A percentile compares a stretch with the other conserved stretches of the same genome.
Conservation (phyloP, 2,888 invertebrate genomes). For the Pristionchus maxplancki region DNA sequence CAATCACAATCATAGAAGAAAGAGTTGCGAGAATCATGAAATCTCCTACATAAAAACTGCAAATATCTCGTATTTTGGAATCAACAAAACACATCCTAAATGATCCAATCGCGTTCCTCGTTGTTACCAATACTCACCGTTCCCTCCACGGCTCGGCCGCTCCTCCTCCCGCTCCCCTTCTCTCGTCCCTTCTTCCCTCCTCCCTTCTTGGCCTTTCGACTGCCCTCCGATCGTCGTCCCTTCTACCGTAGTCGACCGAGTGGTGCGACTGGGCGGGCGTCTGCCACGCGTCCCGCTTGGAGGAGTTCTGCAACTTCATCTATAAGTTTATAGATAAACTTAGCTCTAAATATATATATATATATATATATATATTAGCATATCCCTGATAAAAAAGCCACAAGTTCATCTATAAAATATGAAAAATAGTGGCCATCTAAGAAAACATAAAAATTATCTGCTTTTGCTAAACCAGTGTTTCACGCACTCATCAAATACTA, state of each 20-base stretch:
- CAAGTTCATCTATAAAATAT: not conserved
- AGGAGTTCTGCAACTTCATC: not conserved
- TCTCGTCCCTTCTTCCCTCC: not conserved
- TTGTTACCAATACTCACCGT: no score
- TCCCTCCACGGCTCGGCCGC: slow-evolving; percentile 6
- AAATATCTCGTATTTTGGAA: no score
- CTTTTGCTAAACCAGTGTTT: no score
- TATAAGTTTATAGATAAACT: not conserved
- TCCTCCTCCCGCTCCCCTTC: not conserved
- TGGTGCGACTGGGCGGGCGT: not conserved
- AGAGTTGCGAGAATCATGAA: no score
- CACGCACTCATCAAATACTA: no score
- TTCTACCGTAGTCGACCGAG: not conserved
- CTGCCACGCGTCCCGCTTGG: not conserved
- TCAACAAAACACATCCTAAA: no score
- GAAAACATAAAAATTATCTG: no score
- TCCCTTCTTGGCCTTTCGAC: not conserved
- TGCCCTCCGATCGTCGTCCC: not conserved
- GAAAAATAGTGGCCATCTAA: no score
- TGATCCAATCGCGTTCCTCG: no score
- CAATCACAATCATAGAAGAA: no score
- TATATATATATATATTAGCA: not conserved
- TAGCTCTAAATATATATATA: not conserved
- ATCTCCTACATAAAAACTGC: no score
- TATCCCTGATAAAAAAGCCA: not conserved